Evolutionary conservation across 2,797 vertebrate genomes (phyloP).

Genomic region (Cheirogaleus major): DNA sequence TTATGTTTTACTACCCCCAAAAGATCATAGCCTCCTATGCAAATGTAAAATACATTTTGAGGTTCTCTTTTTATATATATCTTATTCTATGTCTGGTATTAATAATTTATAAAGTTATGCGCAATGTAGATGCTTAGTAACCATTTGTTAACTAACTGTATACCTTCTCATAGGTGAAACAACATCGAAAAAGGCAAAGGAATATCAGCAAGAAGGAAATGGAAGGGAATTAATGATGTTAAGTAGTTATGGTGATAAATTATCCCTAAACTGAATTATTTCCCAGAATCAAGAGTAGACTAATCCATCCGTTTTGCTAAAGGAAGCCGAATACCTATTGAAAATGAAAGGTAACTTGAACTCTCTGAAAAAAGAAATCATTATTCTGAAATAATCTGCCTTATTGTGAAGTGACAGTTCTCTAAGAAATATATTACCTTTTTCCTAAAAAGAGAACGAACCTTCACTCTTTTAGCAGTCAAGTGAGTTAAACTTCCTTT

Average conservation of each 20-base stretch:
- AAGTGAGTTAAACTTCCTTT: slow-evolving; percentile 64
- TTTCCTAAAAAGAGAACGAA: slow-evolving; percentile 47
- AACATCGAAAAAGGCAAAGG: neutral
- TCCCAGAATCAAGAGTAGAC: neutral
- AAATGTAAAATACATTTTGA: slow-evolving; percentile 35
- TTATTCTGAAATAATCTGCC: slow-evolving; percentile 51
- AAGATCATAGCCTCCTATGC: slow-evolving; percentile 15
- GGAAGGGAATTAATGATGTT: slow-evolving; percentile 20
- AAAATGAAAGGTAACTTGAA: slow-evolving; percentile 63
- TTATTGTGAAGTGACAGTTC: slow-evolving; percentile 58
- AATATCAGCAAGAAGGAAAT: slow-evolving; percentile 32
- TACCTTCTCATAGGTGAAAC: neutral
- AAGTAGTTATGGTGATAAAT: slow-evolving; percentile 31
- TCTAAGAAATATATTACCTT: slow-evolving; percentile 50
- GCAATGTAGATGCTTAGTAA: slow-evolving; percentile 12
- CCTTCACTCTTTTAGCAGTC: neutral
- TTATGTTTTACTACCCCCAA: slow-evolving; percentile 15
- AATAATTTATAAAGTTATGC: neutral
- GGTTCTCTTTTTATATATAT: neutral
- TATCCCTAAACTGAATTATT: slow-evolving; percentile 31
- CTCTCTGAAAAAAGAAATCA: slow-evolving; percentile 32
- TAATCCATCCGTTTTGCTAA: slow-evolving; percentile 37
- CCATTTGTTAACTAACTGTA: slow-evolving; percentile 18
- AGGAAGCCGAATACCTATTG: slow-evolving; percentile 47
- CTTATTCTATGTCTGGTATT: neutral